Conservation (phyloP, 2,888 invertebrate genomes). For the Tolmerus cingulatus region DNA sequence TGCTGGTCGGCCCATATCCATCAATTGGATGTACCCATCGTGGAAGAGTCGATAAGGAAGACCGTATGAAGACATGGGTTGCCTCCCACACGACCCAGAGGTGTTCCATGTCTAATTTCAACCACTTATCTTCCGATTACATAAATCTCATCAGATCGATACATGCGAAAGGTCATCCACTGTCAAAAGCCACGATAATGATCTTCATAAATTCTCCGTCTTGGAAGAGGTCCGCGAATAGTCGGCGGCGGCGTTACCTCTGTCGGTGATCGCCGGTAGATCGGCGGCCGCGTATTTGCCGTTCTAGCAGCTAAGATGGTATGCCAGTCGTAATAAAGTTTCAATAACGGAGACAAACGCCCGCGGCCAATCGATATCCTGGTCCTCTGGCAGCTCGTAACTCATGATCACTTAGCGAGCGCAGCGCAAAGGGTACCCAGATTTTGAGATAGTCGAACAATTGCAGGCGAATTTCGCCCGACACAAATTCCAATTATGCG, state of each 20-base stretch:
- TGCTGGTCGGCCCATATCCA: slow-evolving; percentile 8
- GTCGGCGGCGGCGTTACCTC: slow-evolving; percentile 9
- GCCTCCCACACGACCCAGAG: slow-evolving; percentile 43
- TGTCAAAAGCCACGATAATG: slow-evolving; percentile 38
- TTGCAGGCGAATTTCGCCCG: slow-evolving; percentile 9
- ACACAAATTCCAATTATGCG: slow-evolving; percentile 34
- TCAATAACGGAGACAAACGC: slow-evolving; percentile 38
- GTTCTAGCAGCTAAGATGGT: background rate
- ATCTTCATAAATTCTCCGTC: slow-evolving; percentile 15
- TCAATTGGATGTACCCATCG: background rate
- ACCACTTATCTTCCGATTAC: slow-evolving; percentile 38
- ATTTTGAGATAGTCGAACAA: slow-evolving; percentile 3
- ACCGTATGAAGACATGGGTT: slow-evolving; percentile 40
- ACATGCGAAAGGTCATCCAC: slow-evolving; percentile 35
- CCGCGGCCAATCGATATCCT: slow-evolving; percentile 29
- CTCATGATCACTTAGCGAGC: background rate
- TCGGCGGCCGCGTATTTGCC: background rate
- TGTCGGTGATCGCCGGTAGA: background rate
- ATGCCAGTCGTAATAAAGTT: slow-evolving; percentile 26
- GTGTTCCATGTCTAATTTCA: slow-evolving; percentile 16
- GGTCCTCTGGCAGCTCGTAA: slow-evolving; percentile 23
- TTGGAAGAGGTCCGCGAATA: background rate
- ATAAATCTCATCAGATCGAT: slow-evolving; percentile 40
- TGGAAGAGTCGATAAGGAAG: background rate
- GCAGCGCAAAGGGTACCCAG: background rate